Evolutionary conservation across 1,140 invertebrate species (phyloP).

Genomic region (Panulirus ornatus): DNA sequence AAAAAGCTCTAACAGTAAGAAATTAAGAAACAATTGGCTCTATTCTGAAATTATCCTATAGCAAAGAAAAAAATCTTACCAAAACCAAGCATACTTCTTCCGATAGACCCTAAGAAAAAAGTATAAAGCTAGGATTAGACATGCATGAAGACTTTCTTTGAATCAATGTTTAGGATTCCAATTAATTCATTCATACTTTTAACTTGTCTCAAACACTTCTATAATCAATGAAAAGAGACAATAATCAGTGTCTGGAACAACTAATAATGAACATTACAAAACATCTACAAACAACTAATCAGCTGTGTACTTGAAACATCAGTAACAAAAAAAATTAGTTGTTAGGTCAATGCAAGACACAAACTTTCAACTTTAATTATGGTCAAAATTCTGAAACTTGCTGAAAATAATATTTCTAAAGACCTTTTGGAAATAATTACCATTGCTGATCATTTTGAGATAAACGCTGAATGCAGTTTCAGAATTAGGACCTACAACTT

Average conservation of each 20-base stretch:
- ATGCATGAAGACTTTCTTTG: slow-evolving; percentile 44
- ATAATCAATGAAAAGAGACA: background rate
- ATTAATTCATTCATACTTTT: slow-evolving; percentile 3
- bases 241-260: background rate
- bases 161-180: slow-evolving; percentile 8
- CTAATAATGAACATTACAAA: slow-evolving; percentile 17
- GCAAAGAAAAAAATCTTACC: slow-evolving; percentile 59
- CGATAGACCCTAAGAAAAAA: slow-evolving; percentile 69
- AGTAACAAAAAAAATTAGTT: slow-evolving; percentile 46
- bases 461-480: slow-evolving; percentile 24
- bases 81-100: slow-evolving; percentile 72
- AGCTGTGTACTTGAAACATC: slow-evolving; percentile 17
- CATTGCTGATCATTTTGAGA: background rate
- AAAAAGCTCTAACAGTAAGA: background rate
- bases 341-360: slow-evolving; percentile 54
- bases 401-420: background rate
- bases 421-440: background rate
- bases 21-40: background rate
- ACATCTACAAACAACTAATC: slow-evolving; percentile 16
- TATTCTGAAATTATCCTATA: background rate
- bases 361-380: slow-evolving; percentile 18
- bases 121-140: slow-evolving; percentile 60
- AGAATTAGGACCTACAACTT: slow-evolving; percentile 52
- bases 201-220: background rate
- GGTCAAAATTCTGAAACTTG: slow-evolving; percentile 61